phyloP scores from a whole-genome alignment of 2,797 vertebrate genomes.

The Bradypodion pumilum region DNA sequence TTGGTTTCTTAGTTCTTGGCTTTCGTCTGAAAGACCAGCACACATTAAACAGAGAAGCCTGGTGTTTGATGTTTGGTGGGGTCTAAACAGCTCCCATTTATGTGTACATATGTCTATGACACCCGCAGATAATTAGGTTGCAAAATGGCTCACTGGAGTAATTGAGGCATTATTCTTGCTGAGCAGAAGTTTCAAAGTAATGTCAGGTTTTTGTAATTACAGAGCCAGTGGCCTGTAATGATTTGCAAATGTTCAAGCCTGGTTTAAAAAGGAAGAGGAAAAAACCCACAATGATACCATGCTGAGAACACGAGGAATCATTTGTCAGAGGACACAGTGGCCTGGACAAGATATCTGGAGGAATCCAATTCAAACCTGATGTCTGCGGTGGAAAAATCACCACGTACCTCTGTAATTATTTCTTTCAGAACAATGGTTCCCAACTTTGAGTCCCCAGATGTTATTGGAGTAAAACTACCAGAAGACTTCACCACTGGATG shows the following conservation, averaged over 20 bases:
- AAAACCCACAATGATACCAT: background rate
- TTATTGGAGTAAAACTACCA: too few species aligned
- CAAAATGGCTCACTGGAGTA: conserved; percentile 56
- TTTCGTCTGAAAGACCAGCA: conserved; percentile 46
- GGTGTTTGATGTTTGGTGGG: background rate
- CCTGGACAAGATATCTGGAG: too few species aligned
- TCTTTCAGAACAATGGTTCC: too few species aligned
- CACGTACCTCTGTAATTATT: too few species aligned
- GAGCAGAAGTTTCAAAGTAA: conserved; percentile 68
- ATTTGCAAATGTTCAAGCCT: conserved; percentile 63
- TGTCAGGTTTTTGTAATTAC: conserved; percentile 68
- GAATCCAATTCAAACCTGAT: too few species aligned
- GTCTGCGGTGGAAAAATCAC: too few species aligned
- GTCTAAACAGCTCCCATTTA: conserved; percentile 33
- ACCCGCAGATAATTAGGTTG: conserved; percentile 51
- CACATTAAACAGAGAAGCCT: conserved; percentile 30
- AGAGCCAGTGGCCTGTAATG: conserved; percentile 58
- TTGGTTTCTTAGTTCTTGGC: conserved; percentile 49
- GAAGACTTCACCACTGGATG: too few species aligned
- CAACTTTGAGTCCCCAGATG: too few species aligned
- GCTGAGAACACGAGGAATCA: too few species aligned
- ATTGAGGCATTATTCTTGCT: conserved; percentile 61
- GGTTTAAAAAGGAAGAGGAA: conserved; percentile 5
- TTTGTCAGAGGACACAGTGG: too few species aligned
- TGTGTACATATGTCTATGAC: conserved; percentile 8